phyloP scores from a whole-genome alignment of 1,140 invertebrate genomes.

The Leguminivora glycinivorella region DNA sequence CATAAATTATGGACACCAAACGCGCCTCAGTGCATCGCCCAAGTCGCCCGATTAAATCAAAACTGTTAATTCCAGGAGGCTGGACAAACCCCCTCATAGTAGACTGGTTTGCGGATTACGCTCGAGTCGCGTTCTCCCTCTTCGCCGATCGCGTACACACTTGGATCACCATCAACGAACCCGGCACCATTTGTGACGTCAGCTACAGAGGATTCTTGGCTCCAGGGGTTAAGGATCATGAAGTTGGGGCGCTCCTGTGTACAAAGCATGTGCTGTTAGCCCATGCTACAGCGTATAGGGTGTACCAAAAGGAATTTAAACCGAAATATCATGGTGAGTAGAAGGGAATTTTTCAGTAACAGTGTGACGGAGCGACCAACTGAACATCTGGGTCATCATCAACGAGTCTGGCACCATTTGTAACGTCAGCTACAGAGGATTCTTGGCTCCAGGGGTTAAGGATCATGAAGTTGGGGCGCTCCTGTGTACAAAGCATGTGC shows the following conservation, averaged over 20 bases:
- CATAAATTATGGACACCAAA: too few species aligned
- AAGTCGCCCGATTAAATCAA: neutral
- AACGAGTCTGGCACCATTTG: slow-evolving; percentile 83
- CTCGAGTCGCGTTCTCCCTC: slow-evolving; percentile 76
- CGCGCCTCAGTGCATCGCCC: neutral
- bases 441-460: slow-evolving; percentile 62
- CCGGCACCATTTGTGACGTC: slow-evolving; percentile 77
- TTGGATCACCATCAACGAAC: slow-evolving; percentile 86
- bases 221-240: slow-evolving; percentile 59
- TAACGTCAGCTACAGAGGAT: slow-evolving; percentile 73
- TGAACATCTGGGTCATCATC: slow-evolving; percentile 83
- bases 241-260: slow-evolving; percentile 75
- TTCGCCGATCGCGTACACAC: slow-evolving; percentile 81
- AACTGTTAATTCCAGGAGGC: slow-evolving; percentile 67
- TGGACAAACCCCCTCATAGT: slow-evolving; percentile 82
- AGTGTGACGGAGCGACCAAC: neutral
- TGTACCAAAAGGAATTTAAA: slow-evolving; percentile 74
- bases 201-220: slow-evolving; percentile 76
- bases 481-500: slow-evolving; percentile 77
- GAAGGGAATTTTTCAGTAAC: neutral
- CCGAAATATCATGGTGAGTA: slow-evolving; percentile 58
- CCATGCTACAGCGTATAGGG: slow-evolving; percentile 80
- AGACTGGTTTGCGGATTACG: slow-evolving; percentile 81
- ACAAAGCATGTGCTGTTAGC: slow-evolving; percentile 79
- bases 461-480: slow-evolving; percentile 72